Evolutionary conservation across 2,113 vertebrate genomes (phyloP), one percentile per base, ranked within the genome.

Genomic region (Jacana jacana): DNA sequence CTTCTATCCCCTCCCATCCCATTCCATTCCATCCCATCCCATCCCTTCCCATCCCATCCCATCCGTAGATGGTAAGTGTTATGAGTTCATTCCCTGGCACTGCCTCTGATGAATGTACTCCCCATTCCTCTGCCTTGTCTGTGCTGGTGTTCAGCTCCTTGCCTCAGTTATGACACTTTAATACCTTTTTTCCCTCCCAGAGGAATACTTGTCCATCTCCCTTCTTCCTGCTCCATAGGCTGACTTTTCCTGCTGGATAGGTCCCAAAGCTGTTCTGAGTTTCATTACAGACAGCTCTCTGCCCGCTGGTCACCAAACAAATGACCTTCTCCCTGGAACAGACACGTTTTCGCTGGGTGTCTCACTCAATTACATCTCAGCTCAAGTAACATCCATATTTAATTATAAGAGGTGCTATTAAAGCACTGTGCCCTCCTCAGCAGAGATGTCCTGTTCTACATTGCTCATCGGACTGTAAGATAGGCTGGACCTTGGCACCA

Each of bases 61-160:
- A 5, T 9, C 19, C 7, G 0, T 8, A 57, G 70, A 11, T 7
- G 4, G 7, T 8, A 8, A 52, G 12, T 25, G 44, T 2, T 28
- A 33, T 1, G 40, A 33, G 30, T 31, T 58, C 37, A 18, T 30
- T 78, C 30, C 73, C 35, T 1, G 2, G 5, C 14, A 15, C 39
- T 28, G 27, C 17, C 13, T 33, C 31, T 22, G n/a, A 31, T 17
- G 17, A 51, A 49, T 2, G 0, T 8, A 7, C 6, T 60, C 22
- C 18, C 40, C 1, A 1, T 44, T 40, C 20, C 22, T 61, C 39
- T 61, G 39, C 27, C 71, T 28, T 1, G 1, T 4, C 7, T 0
- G 1, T 49, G 37, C 49, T 42, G 27, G 20, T 54, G 22, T 23
- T 55, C 61, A 79, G 33, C 66, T 49, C 52, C 24, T 49, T 72